Percentiles rank a stretch among this genome's conserved stretches.
phyloP scores from a whole-genome alignment of 2,113 vertebrate genomes.

The Gallinago jamesoni region DNA sequence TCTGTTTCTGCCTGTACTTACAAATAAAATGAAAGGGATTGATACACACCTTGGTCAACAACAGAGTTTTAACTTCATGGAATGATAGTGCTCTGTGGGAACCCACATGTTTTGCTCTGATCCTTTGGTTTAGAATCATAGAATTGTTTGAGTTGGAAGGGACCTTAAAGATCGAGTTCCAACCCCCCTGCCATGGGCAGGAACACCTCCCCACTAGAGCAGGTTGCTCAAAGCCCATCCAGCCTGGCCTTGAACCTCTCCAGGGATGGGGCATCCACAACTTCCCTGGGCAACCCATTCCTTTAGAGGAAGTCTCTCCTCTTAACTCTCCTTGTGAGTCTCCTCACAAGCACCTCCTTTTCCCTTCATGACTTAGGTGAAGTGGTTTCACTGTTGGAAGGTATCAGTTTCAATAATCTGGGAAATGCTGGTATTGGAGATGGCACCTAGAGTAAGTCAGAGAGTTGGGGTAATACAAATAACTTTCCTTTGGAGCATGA shows the following conservation, averaged over 20 bases:
- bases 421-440: neutral
- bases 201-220: too few relatives aligned
- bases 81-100: neutral
- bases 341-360: neutral
- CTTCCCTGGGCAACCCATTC: too few relatives aligned
- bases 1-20: neutral
- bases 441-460: neutral
- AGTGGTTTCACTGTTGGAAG: neutral
- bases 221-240: too few relatives aligned
- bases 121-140: neutral
- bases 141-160: too few relatives aligned
- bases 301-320: neutral
- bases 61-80: neutral
- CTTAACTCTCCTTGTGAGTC: rapidly evolving
- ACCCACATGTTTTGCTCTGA: neutral
- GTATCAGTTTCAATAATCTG: neutral
- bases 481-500: neutral
- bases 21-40: neutral
- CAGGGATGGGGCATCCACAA: too few relatives aligned
- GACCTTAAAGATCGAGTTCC: too few relatives aligned
- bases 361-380: neutral
- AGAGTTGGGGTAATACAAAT: neutral
- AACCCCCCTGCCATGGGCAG: too few relatives aligned
- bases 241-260: too few relatives aligned
- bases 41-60: neutral